Base-by-base conservation (phyloP, 2,888 invertebrate species). In the Harpalus rufipes region DNA sequence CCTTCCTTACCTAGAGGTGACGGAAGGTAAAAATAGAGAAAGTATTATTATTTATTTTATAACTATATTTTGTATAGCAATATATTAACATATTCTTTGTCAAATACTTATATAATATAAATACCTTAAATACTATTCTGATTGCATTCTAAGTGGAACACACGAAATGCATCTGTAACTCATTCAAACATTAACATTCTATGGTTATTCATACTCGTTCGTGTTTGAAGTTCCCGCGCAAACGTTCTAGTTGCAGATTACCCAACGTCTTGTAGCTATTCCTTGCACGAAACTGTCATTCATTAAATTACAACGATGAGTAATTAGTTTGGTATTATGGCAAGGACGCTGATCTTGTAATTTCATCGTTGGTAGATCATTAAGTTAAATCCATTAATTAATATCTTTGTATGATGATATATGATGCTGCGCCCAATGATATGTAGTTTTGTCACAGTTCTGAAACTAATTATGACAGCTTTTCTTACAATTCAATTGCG, bases 351-450 rank as follows among this genome's bases (percentile, higher is more conserved):
- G 59, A 61, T 61, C 59, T 61, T 61, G 21, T 61, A 61, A 61
- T 61, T 61, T 61, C 59, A 16, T 61, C 16, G 59, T 16, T 56
- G 18, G 21, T 10, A 61, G 18, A 61, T 61, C 59, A 61, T 61
- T 61, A 61, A 61, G 59, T 59, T 59, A 16, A 14, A 59, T 59
- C 59, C 59, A 61, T 61, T 61, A 61, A 61, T 61, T 61, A 16
- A 61, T 61, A 61, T 61, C 18, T 61, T 18, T 61, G 59, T 61
- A 18, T 61, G n/a, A 61, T 61, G 59, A 61, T 61, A 18, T 59
- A 61, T 61, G 59, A 61, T 3, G 7, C 4, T 32, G 32, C 32
- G 6, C 16, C 14, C 44, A 51, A 18, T 61, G 16, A 61, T 16
- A 61, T 16, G 7, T 61, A 61, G 16, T 61, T 61, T 7, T 18